Evolutionary conservation across 2,797 vertebrate genomes (phyloP).

Genomic region (Micrastur ruficollis): DNA sequence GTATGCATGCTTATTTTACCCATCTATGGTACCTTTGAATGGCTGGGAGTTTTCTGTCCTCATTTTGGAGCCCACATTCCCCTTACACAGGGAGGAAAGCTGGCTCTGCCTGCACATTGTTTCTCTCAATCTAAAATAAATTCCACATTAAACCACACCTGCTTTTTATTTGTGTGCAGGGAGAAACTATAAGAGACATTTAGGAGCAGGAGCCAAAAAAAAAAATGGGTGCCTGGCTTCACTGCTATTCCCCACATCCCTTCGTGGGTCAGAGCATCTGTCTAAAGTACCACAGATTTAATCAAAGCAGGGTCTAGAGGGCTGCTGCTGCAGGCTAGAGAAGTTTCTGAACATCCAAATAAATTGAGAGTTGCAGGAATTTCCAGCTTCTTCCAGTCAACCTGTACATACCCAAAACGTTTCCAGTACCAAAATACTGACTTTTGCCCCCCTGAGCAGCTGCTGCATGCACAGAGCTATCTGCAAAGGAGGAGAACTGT

Average conservation of each 20-base stretch:
- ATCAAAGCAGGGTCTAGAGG: background rate
- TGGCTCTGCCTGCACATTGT: background rate
- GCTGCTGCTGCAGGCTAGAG: background rate
- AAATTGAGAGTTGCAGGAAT: background rate
- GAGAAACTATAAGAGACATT: background rate
- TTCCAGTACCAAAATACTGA: background rate
- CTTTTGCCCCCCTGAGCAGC: background rate
- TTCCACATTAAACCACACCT: background rate
- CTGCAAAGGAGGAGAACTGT: accelerated
- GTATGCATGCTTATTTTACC: background rate
- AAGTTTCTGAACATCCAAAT: background rate
- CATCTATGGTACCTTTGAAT: background rate
- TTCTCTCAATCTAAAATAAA: background rate
- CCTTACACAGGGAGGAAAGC: background rate
- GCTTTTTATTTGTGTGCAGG: background rate
- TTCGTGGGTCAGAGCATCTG: background rate
- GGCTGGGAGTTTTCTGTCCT: background rate
- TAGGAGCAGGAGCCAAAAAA: background rate
- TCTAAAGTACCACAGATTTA: background rate
- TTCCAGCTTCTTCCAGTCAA: background rate
- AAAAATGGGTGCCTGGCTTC: background rate
- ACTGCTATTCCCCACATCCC: background rate
- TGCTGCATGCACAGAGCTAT: background rate
- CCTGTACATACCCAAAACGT: background rate
- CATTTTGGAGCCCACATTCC: background rate